Base-by-base conservation (phyloP, 30 jellyfish, hydroid and myxozoan genomes). In the Aurelia coerulea region DNA sequence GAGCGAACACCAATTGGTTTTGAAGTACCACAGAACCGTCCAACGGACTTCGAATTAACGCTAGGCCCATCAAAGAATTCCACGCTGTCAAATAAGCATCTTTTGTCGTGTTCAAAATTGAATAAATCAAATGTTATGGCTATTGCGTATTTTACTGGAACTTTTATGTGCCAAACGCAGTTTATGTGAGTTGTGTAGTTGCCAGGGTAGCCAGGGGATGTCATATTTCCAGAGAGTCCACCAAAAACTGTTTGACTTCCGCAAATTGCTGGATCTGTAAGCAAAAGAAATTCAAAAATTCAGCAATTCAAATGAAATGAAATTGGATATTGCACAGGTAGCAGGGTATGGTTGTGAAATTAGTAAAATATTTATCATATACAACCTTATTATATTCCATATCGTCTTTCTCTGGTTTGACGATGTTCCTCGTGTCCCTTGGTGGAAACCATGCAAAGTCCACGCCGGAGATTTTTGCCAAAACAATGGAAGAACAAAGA, bases 161-260 rank as follows among this genome's bases (percentile, higher is more conserved):
- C 87, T 59, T 68, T 65, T 46, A 95, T 89, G 35, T 90, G 89
- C 99, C 99, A 95, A 17, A 72, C 68, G 76, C 99, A 95, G 7
- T 68, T 68, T 18, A 86, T 78, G 34, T 59, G 62, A 49, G 78
- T 80, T 16, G 90, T 65, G 94, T 95, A 95, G 73, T 76, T 83
- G 81, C 95, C 87, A 60, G 94, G 78, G 70, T 65, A 68, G 1
- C 76, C 84, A 62, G 97, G 97, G 11, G 84, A 91, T 1, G 92
- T 52, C 49, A 91, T 31, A 42, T 77, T 78, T 15, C 97, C 97
- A 56, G 37, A 42, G 34, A 84, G 65, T 9, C 77, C 85, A 5
- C 60, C 77, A 42, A 34, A 91, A 32, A 83, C 90, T 2, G 52
- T 29, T 62, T 68, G 59, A 65, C 65, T 75, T 37, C 98, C 98